Evolutionary conservation across 2,888 invertebrate species (phyloP), one percentile per base, ranked within the genome.

Genomic region (Perizoma affinitatum): DNA sequence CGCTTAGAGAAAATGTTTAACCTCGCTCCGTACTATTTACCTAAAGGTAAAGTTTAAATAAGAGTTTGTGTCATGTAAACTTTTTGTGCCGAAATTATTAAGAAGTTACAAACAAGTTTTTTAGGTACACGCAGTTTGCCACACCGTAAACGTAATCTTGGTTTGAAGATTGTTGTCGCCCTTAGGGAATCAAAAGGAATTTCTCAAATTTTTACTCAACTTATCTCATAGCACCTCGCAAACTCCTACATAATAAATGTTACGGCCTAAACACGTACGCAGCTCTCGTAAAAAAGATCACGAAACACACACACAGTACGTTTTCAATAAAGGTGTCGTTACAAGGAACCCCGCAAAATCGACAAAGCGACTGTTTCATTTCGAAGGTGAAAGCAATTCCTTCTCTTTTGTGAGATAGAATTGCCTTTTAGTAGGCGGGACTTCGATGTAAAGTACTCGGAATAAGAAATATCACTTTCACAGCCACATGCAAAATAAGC

Each of bases 331-430:
- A 84, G 79, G 80, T 83, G 79, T 84, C 82, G 83, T 83, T 83
- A 81, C 82, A 82, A 75, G 78, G 76, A 78, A 77, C 79, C 79
- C 80, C 81, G 68, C 80, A 80, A 84, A 86, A 86, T 83, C 86
- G 83, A 82, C 86, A 87, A 85, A 84, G 83, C 82, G 81, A 80
- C 81, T 85, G 87, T 86, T 87, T 87, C 84, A 87, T 86, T 87
- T 84, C 73, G 82, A 79, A 84, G 81, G 83, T 87, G 80, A 81
- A 83, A 82, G 84, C 86, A 84, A 88, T 88, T 86, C 80, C 78
- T 79, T 68, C 80, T 82, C 83, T 86, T 87, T 87, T 86, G 83
- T 85, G 80, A 79, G 80, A 82, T 81, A 82, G 79, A 85, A 86
- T 87, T 87, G 84, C 80, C 76, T 80, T 75, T 83, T 83, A 84